A percentile compares a stretch with the other conserved stretches of the same genome.
phyloP scores from a whole-genome alignment of 2,888 invertebrate species.

The Callinectes sapidus region DNA sequence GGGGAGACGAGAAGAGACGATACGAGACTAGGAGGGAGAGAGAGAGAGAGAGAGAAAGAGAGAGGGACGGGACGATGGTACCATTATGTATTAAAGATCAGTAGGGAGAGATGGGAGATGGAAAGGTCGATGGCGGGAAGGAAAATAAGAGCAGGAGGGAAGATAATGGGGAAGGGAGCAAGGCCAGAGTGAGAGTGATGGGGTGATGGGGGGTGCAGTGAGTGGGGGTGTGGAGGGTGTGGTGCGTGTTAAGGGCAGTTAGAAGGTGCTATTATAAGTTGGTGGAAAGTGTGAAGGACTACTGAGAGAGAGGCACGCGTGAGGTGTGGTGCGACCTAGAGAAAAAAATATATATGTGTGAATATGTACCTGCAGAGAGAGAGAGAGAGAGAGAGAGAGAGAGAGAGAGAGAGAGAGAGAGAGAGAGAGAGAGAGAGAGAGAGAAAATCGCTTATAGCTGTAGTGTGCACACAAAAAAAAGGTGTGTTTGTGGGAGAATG shows the following conservation, averaged over 20 bases:
- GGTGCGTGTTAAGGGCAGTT: conserved; percentile 4
- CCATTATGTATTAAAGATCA: background rate
- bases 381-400: no score
- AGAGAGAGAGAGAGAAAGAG: no score
- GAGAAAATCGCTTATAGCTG: no score
- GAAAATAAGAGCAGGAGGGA: background rate
- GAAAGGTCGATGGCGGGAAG: background rate
- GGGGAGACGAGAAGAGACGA: background rate
- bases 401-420: no score
- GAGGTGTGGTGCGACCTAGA: background rate
- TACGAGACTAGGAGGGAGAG: no score
- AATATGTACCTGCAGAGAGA: background rate
- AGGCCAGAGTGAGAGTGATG: background rate
- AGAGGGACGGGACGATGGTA: no score
- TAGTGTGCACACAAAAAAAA: no score
- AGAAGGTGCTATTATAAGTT: conserved; percentile 6
- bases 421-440: no score
- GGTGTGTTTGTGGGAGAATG: no score
- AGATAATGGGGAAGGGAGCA: background rate
- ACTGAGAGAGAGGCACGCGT: background rate
- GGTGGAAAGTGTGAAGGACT: conserved; percentile 14
- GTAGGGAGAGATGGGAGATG: background rate
- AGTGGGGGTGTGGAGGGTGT: background rate
- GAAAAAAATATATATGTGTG: background rate
- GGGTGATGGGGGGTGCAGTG: background rate